A percentile compares a stretch with the other conserved stretches of the same genome.
phyloP scores from a whole-genome alignment of 2,888 invertebrate genomes.

The Cheiracanthium punctorium region DNA sequence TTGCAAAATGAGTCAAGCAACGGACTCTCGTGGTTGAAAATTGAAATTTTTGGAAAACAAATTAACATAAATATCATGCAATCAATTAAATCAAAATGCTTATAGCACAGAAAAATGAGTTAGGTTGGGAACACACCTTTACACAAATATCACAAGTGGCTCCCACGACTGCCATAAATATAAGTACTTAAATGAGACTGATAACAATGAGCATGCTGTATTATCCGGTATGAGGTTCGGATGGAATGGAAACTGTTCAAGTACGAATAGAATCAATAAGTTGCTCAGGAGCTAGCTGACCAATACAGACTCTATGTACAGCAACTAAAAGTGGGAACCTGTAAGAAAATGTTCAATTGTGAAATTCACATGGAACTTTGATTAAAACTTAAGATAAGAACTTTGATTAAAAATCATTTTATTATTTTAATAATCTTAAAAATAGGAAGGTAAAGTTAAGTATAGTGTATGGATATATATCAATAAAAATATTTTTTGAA shows the following conservation, averaged over 20 bases:
- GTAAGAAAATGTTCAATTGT: too few species aligned
- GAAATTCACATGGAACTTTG: too few species aligned
- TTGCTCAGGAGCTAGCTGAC: slow-evolving; percentile 85
- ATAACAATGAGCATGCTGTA: background rate
- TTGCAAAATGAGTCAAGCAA: background rate
- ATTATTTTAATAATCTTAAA: too few species aligned
- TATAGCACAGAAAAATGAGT: too few species aligned
- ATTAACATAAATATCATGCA: background rate
- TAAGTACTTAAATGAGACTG: background rate
- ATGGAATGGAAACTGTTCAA: background rate
- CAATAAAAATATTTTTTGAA: too few species aligned
- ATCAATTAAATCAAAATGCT: too few species aligned
- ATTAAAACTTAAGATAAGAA: too few species aligned
- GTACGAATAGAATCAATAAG: slow-evolving; percentile 93
- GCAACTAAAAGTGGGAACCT: slow-evolving; percentile 98
- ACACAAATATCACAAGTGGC: background rate
- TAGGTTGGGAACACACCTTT: background rate
- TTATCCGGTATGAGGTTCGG: background rate
- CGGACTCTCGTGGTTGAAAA: background rate
- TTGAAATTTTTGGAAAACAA: background rate
- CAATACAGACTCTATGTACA: slow-evolving; percentile 93
- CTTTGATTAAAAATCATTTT: too few species aligned
- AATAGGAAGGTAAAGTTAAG: too few species aligned
- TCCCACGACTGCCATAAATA: background rate
- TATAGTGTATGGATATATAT: too few species aligned